Evolutionary conservation across 2,888 invertebrate genomes (phyloP).

Genomic region (Dasysyrphus tricinctus): DNA sequence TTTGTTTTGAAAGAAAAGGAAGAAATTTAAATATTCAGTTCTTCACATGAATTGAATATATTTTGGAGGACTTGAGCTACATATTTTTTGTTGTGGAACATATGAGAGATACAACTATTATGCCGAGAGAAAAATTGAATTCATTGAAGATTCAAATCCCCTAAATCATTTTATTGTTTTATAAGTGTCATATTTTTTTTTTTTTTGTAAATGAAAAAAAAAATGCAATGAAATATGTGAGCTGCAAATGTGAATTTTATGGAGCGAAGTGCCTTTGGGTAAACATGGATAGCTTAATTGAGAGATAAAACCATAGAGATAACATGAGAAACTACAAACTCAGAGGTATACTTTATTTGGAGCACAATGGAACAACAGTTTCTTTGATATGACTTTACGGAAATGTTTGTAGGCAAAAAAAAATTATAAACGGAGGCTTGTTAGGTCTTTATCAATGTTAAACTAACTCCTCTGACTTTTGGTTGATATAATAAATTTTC

Average conservation of each 20-base stretch:
- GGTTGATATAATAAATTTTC: background rate
- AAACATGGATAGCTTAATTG: constrained; percentile 49
- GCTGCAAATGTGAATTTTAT: constrained; percentile 30
- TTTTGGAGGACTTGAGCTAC: constrained; percentile 5
- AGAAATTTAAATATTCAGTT: constrained; percentile 46
- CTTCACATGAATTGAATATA: constrained; percentile 8
- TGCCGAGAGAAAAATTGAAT: constrained; percentile 49
- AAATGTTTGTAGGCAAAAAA: background rate
- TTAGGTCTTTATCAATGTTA: background rate
- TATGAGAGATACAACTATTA: background rate
- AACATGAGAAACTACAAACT: constrained; percentile 5
- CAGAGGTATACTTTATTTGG: constrained; percentile 27
- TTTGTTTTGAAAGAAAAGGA: constrained; percentile 7
- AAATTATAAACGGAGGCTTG: background rate
- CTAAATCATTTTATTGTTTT: constrained; percentile 63
- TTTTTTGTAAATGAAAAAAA: background rate
- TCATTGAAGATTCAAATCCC: constrained; percentile 51
- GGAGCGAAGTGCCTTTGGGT: constrained; percentile 29
- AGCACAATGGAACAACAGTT: constrained; percentile 28
- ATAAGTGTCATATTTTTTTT: constrained; percentile 51
- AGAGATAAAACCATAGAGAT: constrained; percentile 37
- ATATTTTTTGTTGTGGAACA: background rate
- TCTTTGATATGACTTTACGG: constrained; percentile 3
- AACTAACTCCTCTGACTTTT: background rate
- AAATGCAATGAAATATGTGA: constrained; percentile 53